phyloP scores from a whole-genome alignment of 2,797 vertebrate species.

The Carduelis carduelis region DNA sequence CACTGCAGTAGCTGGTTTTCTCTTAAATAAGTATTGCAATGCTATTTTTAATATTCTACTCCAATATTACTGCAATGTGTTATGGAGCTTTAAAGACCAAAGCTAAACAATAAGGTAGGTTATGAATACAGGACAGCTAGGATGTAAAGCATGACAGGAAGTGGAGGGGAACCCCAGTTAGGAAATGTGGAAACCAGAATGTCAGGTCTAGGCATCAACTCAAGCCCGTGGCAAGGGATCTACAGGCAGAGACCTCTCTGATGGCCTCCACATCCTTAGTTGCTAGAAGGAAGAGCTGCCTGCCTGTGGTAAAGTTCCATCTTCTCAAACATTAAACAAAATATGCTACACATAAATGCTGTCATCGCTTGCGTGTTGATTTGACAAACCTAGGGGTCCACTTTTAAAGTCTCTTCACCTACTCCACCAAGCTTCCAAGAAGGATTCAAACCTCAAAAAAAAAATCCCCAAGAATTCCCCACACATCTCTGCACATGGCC shows the following conservation, averaged over 20 bases:
- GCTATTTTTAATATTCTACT: neutral
- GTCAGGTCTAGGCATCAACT: rapidly evolving
- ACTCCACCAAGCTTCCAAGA: neutral
- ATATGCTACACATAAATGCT: neutral
- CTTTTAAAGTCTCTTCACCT: neutral
- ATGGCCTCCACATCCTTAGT: neutral
- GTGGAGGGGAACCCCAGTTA: neutral
- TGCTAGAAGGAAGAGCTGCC: neutral
- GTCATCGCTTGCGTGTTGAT: neutral
- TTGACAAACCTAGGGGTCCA: neutral
- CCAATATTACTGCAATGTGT: neutral
- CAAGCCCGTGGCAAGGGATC: neutral
- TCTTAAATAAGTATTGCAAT: neutral
- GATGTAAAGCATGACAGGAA: neutral
- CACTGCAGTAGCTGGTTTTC: neutral
- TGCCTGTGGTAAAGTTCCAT: neutral
- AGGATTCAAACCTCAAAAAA: neutral
- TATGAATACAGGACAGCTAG: neutral
- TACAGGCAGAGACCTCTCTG: neutral
- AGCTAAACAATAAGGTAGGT: neutral
- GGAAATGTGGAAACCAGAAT: neutral
- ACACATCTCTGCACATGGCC: neutral
- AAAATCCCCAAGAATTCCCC: rapidly evolving
- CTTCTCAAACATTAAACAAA: neutral
- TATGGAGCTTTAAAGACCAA: neutral